Evolutionary conservation across 2,113 vertebrate genomes (phyloP).

Genomic region (Chloropsis cyanopogon): DNA sequence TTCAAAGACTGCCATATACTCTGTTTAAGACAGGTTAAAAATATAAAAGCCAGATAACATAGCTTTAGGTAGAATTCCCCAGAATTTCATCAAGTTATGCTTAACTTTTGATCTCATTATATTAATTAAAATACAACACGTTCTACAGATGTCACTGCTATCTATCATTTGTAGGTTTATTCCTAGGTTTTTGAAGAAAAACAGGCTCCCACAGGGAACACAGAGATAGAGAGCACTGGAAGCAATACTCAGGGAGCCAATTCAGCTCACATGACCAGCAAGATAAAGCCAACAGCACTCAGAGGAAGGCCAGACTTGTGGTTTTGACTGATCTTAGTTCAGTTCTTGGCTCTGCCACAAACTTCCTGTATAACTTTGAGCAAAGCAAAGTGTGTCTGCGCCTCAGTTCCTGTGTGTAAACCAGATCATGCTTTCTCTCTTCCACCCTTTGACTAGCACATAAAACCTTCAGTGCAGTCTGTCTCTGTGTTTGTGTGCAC

Average conservation of each 20-base stretch:
- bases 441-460: not conserved
- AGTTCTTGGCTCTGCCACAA: slow-evolving; percentile 32
- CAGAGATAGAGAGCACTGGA: not conserved
- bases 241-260: not conserved
- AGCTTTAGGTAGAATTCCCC: not conserved
- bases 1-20: not conserved
- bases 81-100: not conserved
- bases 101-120: not conserved
- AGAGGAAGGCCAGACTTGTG: slow-evolving; percentile 17
- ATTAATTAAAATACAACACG: not conserved
- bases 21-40: not conserved
- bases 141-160: not conserved
- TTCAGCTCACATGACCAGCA: slow-evolving; percentile 23
- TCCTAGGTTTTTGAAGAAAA: not conserved
- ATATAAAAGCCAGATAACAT: not conserved
- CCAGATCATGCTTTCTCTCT: not conserved
- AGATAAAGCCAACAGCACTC: slow-evolving; percentile 18
- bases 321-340: slow-evolving; percentile 19
- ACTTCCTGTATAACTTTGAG: not conserved
- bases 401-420: not conserved
- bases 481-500: not conserved
- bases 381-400: not conserved
- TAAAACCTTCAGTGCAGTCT: not conserved
- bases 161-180: not conserved
- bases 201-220: not conserved